phyloP scores from a whole-genome alignment of 1,140 invertebrate species.

The Periplaneta americana region DNA sequence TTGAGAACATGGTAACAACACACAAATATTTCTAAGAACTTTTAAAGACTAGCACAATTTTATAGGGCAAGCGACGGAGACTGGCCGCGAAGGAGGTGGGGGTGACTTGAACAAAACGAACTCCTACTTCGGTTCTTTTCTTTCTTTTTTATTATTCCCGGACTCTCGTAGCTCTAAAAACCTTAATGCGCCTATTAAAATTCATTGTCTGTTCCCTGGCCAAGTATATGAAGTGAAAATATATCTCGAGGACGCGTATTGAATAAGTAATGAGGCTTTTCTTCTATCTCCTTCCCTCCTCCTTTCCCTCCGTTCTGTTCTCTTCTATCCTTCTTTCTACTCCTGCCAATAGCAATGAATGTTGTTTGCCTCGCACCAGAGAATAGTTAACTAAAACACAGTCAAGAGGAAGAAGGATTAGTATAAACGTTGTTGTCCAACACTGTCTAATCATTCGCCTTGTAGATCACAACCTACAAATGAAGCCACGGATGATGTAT shows the following conservation, averaged over 20 bases:
- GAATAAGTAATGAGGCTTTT: slow-evolving; percentile 2
- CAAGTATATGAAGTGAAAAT: slow-evolving; percentile 14
- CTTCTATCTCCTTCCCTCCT: not conserved
- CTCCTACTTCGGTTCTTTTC: not conserved
- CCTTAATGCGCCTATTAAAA: slow-evolving; percentile 12
- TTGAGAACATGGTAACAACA: not conserved
- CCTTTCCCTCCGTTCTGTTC: not conserved
- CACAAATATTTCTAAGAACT: not conserved
- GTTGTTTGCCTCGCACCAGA: not conserved
- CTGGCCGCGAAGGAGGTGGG: not conserved
- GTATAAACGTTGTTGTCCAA: not conserved
- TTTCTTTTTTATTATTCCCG: not conserved
- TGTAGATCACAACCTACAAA: not conserved
- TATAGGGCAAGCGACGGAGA: not conserved
- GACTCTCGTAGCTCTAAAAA: slow-evolving; percentile 4
- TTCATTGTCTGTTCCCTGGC: slow-evolving; percentile 9
- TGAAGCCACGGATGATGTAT: not conserved
- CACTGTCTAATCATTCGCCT: not conserved
- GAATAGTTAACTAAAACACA: not conserved
- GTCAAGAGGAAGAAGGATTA: not conserved
- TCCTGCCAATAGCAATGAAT: slow-evolving; percentile 3
- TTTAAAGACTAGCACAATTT: not conserved
- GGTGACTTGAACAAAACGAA: not conserved
- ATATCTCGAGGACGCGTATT: slow-evolving; percentile 3
- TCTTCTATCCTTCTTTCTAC: not conserved